These are phyloP conservation scores for Leucophora obtusa DNA, from an alignment of 2,888 invertebrate genomes.

Conservation along the genomic window DNA sequence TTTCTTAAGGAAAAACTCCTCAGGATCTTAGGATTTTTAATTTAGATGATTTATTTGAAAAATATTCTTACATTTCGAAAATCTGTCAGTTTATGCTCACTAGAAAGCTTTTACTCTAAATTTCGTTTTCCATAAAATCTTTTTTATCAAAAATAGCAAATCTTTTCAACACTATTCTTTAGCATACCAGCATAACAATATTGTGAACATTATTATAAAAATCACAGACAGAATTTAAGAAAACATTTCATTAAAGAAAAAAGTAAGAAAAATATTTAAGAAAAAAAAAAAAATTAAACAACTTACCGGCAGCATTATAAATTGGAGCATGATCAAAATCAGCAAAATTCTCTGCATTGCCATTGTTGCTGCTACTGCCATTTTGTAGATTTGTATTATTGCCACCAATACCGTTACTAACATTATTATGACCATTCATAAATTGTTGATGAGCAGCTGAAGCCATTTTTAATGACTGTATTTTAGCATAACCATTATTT, in stretches of 20 bases:
- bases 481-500: slow-evolving; percentile 76
- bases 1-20: no score
- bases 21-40: no score
- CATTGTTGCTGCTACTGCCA: slow-evolving; percentile 67
- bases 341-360: slow-evolving; percentile 81
- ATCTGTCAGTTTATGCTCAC: no score
- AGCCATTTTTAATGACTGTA: slow-evolving; percentile 72
- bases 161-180: not conserved
- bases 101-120: no score
- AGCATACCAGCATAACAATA: not conserved
- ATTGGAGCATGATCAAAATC: slow-evolving; percentile 87
- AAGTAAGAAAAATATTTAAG: slow-evolving; percentile 4
- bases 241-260: slow-evolving; percentile 2
- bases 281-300: slow-evolving; percentile 11
- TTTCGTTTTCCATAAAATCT: no score
- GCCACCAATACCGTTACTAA: slow-evolving; percentile 31
- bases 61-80: no score
- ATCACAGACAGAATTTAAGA: not conserved
- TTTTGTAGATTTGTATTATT: slow-evolving; percentile 53
- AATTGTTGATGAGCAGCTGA: slow-evolving; percentile 66
- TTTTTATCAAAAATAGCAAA: no score
- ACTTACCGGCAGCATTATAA: slow-evolving; percentile 81
- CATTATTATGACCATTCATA: slow-evolving; percentile 66
- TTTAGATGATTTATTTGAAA: no score
- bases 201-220: not conserved